Evolutionary conservation across 2,113 vertebrate genomes (phyloP).

Genomic region (Myodes glareolus): DNA sequence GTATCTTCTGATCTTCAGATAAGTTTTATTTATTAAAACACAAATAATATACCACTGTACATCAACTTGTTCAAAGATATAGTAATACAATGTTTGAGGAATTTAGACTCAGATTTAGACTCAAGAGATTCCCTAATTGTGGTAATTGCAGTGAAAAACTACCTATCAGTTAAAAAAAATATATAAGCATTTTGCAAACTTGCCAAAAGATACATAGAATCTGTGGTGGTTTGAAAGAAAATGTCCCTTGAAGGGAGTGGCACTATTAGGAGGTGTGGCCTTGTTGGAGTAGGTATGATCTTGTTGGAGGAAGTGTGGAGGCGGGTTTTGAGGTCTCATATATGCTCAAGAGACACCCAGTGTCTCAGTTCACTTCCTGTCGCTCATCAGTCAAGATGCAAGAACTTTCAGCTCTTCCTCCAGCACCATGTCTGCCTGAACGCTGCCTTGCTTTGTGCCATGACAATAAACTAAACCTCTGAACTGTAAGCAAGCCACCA

Average conservation of each 20-base stretch:
- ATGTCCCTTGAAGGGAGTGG: not conserved
- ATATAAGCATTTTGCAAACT: not conserved
- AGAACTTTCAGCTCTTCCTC: not conserved
- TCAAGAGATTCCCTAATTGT: not conserved
- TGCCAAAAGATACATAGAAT: not conserved
- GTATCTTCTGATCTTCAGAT: too few relatives aligned
- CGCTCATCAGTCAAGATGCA: not conserved
- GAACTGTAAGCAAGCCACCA: not conserved
- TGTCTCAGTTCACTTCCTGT: not conserved
- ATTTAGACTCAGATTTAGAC: slow-evolving; percentile 14
- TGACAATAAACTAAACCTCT: not conserved
- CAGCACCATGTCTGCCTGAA: not conserved
- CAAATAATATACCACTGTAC: not conserved
- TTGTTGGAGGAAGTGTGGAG: not conserved
- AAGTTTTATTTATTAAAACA: too few relatives aligned
- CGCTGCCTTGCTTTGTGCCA: not conserved
- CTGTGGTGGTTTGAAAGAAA: not conserved
- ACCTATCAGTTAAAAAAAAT: not conserved
- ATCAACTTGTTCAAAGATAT: not conserved
- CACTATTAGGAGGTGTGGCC: not conserved
- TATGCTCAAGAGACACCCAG: not conserved
- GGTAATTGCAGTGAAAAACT: not conserved
- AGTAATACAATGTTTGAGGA: not conserved
- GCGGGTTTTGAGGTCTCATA: not conserved
- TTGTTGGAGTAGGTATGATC: not conserved